Conservation (phyloP, 1,140 invertebrate species). For the Patella vulgata region DNA sequence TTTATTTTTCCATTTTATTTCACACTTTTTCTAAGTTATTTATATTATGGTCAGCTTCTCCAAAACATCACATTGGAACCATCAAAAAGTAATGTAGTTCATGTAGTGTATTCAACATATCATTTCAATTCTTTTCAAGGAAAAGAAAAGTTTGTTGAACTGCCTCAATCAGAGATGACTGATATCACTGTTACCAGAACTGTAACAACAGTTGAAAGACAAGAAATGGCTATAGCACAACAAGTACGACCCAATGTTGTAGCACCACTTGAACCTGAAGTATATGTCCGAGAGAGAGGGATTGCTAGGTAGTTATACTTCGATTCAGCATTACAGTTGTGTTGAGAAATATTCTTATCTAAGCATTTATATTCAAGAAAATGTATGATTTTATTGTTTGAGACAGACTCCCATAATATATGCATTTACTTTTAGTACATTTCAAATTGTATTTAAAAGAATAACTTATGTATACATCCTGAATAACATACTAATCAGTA, state of each 20-base stretch:
- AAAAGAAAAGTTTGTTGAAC: conserved; percentile 50
- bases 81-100: not conserved
- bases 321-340: not conserved
- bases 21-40: too few relatives aligned
- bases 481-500: too few relatives aligned
- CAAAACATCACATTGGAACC: too few relatives aligned
- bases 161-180: conserved; percentile 33
- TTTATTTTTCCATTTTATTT: conserved; percentile 3
- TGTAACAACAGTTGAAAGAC: conserved; percentile 52
- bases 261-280: conserved; percentile 57
- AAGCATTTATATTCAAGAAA: too few relatives aligned
- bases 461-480: too few relatives aligned
- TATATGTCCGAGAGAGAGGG: conserved; percentile 56
- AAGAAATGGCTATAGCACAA: conserved; percentile 45
- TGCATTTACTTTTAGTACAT: too few relatives aligned
- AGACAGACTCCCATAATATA: too few relatives aligned
- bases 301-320: conserved; percentile 55
- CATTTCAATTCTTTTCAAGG: too few relatives aligned
- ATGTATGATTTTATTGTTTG: too few relatives aligned
- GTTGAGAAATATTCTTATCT: too few relatives aligned
- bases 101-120: not conserved
- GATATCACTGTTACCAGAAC: conserved; percentile 54
- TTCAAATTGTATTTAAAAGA: too few relatives aligned
- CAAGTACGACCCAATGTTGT: conserved; percentile 51
- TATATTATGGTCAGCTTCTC: too few relatives aligned